These are phyloP conservation scores for Shargacucullia verbasci DNA, from an alignment of 2,888 invertebrate species.

Conservation along the genomic window DNA sequence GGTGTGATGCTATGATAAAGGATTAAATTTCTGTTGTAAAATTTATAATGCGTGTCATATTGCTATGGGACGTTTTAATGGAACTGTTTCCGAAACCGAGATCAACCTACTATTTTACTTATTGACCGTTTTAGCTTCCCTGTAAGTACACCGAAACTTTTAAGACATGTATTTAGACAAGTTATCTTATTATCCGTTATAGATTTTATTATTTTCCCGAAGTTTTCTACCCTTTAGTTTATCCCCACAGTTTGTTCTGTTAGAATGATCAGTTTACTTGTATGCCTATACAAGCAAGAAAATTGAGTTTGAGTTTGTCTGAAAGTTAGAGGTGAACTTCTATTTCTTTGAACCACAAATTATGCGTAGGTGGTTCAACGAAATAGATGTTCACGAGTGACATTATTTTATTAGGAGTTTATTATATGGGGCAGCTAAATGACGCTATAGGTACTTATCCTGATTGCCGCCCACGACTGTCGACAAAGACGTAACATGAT, in stretches of 20 bases:
- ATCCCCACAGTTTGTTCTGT: slow-evolving; percentile 22
- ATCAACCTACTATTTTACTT: too few species aligned
- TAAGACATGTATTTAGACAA: too few species aligned
- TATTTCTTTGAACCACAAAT: slow-evolving; percentile 4
- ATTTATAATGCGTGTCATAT: too few species aligned
- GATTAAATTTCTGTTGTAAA: too few species aligned
- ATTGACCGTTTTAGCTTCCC: too few species aligned
- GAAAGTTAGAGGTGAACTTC: background rate
- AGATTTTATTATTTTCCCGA: slow-evolving; percentile 28
- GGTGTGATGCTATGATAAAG: too few species aligned
- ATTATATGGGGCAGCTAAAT: slow-evolving; percentile 7
- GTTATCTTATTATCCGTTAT: background rate
- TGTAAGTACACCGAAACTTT: too few species aligned
- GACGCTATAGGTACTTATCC: slow-evolving; percentile 4
- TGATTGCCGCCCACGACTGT: slow-evolving; percentile 39
- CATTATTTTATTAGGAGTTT: background rate
- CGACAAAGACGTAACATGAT: slow-evolving; percentile 32
- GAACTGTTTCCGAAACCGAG: too few species aligned
- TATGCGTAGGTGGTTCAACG: too few species aligned
- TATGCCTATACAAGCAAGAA: background rate
- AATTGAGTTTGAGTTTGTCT: too few species aligned
- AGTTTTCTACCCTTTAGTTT: slow-evolving; percentile 34
- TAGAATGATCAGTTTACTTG: slow-evolving; percentile 1
- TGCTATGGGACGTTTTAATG: too few species aligned
- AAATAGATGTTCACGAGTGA: background rate